Base-by-base conservation (phyloP, 2,888 invertebrate genomes). In the Nesidiocoris tenuis region DNA sequence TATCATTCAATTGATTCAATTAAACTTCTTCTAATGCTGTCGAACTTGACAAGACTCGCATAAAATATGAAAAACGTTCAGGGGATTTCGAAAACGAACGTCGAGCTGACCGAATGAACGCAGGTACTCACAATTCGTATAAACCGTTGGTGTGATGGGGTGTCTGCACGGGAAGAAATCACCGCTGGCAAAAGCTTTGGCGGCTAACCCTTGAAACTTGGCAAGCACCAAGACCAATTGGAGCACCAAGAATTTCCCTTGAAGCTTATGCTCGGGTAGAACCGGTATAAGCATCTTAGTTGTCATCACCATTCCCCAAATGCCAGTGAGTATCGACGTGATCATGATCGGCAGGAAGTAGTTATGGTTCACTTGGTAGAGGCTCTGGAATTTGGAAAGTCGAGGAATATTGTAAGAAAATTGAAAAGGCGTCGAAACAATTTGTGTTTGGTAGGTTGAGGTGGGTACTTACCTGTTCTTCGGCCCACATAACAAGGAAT, bases 221-320 rank as follows among this genome's bases (percentile, higher is more conserved):
- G 90, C 88, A 65, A 89, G 88, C 68, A 91, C 81, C 65, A 91
- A 83, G 0, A 88, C 90, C 81, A 90, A 81, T 82, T 91, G 91
- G 17, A 90, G 83, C 0, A 87, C 89, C 80, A 78, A 83, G 80
- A 80, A 83, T 83, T 75, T 83, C 79, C 79, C 82, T 83, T 85
- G 83, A 16, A 87, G 84, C 70, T 82, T 83, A 79, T 85, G 82
- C 19, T 83, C 83, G 21, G 83, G 82, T 9, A 86, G 81, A 0
- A 84, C 81, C 76, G 85, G 82, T 81, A 84, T 80, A 82, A 90
- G 75, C 83, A 86, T 84, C 79, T 86, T 86, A 21, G 89, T 87
- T 2, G 87, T 85, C 87, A 91, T 89, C 55, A 87, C 86, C 81
- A 90, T 86, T 0, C 90, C 90, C 88, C 91, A 91, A 63, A 91